Conservation (phyloP, 2,888 invertebrate species). For the Drosophila demipolita region DNA sequence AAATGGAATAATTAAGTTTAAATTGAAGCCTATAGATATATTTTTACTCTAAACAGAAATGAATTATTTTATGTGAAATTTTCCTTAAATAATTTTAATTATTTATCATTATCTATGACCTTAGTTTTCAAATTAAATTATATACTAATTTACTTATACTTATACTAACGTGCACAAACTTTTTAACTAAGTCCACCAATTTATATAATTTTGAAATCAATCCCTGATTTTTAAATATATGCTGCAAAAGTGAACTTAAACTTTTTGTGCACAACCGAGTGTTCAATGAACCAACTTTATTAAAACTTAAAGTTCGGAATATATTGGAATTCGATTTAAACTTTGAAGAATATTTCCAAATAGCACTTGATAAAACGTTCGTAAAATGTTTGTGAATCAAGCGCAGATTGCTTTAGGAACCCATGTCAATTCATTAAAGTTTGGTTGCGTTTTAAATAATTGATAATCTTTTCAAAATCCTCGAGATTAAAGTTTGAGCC, state of each 20-base stretch:
- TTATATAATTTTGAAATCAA: neutral
- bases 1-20: neutral
- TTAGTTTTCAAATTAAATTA: neutral
- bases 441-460: constrained; percentile 25
- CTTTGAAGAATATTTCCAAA: constrained; percentile 18
- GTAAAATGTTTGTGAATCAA: constrained; percentile 28
- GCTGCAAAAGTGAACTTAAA: neutral
- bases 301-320: neutral
- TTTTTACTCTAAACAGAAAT: neutral
- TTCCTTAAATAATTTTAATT: neutral
- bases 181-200: neutral
- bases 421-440: neutral
- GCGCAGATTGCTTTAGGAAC: constrained; percentile 2
- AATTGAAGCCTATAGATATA: neutral
- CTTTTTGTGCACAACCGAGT: neutral
- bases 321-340: constrained; percentile 28
- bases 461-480: constrained; percentile 11
- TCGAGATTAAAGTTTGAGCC: constrained; percentile 10
- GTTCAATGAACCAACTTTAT: neutral
- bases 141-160: neutral
- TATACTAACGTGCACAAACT: too few species aligned
- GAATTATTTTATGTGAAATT: neutral
- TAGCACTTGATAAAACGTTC: constrained; percentile 33
- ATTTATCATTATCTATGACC: neutral
- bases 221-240: neutral